Percentiles rank a stretch among this genome's conserved stretches.
These are phyloP conservation scores for Cydia amplana DNA, from an alignment of 1,140 invertebrate species.

Conservation along the genomic window DNA sequence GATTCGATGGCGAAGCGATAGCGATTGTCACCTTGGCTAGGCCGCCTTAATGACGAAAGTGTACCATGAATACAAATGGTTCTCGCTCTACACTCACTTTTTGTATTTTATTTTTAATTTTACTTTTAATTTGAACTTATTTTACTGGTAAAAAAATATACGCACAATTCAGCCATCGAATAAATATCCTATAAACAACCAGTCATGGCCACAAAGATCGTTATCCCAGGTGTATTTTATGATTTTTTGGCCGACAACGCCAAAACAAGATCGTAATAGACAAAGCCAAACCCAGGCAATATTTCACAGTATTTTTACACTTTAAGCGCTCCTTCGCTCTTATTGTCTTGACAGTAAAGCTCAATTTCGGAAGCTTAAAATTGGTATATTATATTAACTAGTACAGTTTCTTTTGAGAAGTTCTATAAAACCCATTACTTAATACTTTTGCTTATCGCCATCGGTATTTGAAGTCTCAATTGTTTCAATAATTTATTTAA, in stretches of 20 bases:
- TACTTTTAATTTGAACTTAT: too few species aligned
- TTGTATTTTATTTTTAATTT: too few species aligned
- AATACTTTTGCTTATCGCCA: too few species aligned
- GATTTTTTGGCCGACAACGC: background rate
- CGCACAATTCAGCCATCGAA: background rate
- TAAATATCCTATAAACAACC: background rate
- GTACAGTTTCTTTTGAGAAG: background rate
- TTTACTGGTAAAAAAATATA: too few species aligned
- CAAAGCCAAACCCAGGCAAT: background rate
- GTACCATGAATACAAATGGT: too few species aligned
- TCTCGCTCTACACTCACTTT: too few species aligned
- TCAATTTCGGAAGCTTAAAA: conserved; percentile 1
- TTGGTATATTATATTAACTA: too few species aligned
- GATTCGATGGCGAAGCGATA: too few species aligned
- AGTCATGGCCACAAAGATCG: background rate
- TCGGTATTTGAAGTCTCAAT: too few species aligned
- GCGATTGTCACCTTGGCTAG: too few species aligned
- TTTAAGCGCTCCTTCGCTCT: background rate
- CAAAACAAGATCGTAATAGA: conserved; percentile 5
- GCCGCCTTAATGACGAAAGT: too few species aligned
- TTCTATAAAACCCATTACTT: background rate
- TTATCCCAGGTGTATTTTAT: background rate
- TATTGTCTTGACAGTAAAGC: background rate
- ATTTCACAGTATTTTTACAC: background rate
- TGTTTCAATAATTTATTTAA: too few species aligned